phyloP scores from a whole-genome alignment of 2,113 vertebrate genomes.

The Microtus ochrogaster region DNA sequence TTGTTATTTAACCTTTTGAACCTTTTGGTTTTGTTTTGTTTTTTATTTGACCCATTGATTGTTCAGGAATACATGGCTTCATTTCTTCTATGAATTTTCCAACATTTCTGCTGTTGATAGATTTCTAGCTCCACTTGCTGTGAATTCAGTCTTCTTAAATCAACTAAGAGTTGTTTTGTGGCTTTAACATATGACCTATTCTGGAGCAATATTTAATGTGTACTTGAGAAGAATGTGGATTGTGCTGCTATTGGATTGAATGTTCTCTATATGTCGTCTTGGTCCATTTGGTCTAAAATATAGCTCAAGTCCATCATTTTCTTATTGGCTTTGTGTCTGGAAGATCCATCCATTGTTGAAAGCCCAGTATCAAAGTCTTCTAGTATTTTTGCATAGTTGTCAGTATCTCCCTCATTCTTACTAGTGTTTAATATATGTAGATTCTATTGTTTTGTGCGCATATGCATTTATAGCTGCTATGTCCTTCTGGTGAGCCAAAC shows the following conservation, averaged over 20 bases:
- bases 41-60: not conserved
- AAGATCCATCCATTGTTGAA: not conserved
- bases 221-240: constrained; percentile 9
- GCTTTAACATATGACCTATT: not conserved
- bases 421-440: not conserved
- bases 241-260: not conserved
- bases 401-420: not conserved
- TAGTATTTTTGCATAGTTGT: not conserved
- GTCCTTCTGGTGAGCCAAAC: not conserved
- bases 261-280: not conserved
- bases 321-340: constrained; percentile 37
- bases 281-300: not conserved
- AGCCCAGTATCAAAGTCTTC: not conserved
- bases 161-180: not conserved
- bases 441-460: not conserved
- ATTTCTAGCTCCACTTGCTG: not conserved
- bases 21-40: not conserved
- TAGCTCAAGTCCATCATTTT: not conserved
- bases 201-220: not conserved
- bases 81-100: constrained; percentile 15
- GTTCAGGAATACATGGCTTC: not conserved
- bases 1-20: not conserved
- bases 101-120: not conserved
- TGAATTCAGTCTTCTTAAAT: not conserved
- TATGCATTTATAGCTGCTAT: not conserved